Evolutionary conservation across 1,140 invertebrate genomes (phyloP), one percentile per base, ranked within the genome.

Genomic region (Druon quercuslanigerum): DNA sequence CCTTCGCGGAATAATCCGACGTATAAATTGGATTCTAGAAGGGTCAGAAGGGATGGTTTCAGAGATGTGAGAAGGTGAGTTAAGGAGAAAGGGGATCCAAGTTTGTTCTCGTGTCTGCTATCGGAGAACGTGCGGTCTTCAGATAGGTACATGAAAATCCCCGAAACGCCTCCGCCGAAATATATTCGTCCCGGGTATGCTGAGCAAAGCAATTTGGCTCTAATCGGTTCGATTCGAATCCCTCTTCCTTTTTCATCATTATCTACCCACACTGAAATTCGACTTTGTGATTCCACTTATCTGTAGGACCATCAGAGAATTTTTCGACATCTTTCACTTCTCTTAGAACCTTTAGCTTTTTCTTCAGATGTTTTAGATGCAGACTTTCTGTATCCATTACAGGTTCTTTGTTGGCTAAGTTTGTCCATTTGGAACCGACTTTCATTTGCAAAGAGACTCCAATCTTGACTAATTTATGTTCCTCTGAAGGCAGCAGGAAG

Each of bases 1-100:
- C 60, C 60, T 66, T 1, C 60, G 25, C 57, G 25, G 57, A 33
- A 33, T 66, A 66, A 66, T 66, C 57, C 57, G 1, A 56, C 50
- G 76, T 76, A 79, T 79, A 82, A 82, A 82, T 82, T 82, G 76
- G 50, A 80, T 79, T 72, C 74, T 52, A 75, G 46, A 76, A 56
- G 77, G 56, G 72, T 60, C 74, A 77, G 73, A 73, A 56, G 71
- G 73, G 82, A 71, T 76, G 25, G 19, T 17, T 54, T 19, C 66
- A 16, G 56, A 52, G 78, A 80, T 75, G 75, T 56, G 57, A 73
- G 75, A 72, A 75, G 54, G 77, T 54, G 57, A 46, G 76, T 51
- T 50, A 66, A 71, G 73, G 19, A 56, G 60, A 50, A 66, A 57
- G 50, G 60, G 66, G 72, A 72, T 60, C 57, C 12, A 25, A 66